These are phyloP conservation scores for Phaethornis superciliosus DNA, from an alignment of 2,113 vertebrate genomes.

Conservation along the genomic window DNA sequence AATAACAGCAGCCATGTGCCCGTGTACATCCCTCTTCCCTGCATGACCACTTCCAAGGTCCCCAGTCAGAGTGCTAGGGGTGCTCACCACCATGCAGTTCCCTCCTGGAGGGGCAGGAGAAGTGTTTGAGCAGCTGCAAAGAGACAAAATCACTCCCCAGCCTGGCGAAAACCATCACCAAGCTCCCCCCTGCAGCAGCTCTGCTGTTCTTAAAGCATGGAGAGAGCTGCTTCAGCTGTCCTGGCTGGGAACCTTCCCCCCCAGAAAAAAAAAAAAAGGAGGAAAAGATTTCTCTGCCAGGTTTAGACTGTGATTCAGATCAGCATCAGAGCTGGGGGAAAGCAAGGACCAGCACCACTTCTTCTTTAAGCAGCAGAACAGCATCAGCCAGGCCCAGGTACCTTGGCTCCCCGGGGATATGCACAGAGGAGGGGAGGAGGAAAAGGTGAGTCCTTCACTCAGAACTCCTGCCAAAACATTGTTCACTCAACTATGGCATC, in stretches of 20 bases:
- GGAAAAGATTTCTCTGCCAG: background rate
- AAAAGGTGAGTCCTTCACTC: background rate
- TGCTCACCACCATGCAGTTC: background rate
- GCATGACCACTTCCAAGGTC: background rate
- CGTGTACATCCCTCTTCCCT: background rate
- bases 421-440: background rate
- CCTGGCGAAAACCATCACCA: background rate
- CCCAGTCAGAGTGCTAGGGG: background rate
- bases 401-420: background rate
- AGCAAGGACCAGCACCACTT: background rate
- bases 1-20: background rate
- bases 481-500: background rate
- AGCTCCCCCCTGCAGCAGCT: background rate
- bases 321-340: background rate
- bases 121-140: background rate
- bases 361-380: background rate
- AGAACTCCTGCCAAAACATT: constrained; percentile 17
- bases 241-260: background rate
- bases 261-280: background rate
- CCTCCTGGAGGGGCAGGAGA: background rate
- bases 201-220: rapidly evolving
- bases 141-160: background rate
- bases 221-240: background rate
- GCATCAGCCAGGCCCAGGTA: background rate
- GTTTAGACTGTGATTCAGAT: background rate